Evolutionary conservation across 2,888 invertebrate species (phyloP), one percentile per base, ranked within the genome.

Genomic region (Suillia variegata): DNA sequence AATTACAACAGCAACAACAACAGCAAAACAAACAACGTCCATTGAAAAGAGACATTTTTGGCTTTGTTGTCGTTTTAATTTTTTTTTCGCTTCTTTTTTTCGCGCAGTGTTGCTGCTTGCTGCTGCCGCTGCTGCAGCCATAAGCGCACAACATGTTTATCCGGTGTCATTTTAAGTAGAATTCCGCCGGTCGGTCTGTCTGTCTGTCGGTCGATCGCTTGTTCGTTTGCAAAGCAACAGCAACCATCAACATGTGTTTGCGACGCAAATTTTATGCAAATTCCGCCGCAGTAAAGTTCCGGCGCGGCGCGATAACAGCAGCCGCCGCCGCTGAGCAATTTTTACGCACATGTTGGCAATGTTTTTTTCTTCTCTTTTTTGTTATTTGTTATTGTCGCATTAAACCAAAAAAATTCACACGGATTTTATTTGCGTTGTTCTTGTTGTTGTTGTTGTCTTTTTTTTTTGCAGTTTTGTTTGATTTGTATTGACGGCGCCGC

Each of bases 101-200:
- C n/a, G n/a, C n/a, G n/a, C n/a, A n/a, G n/a, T n/a, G n/a, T n/a
- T n/a, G n/a, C n/a, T n/a, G n/a, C n/a, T n/a, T n/a, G n/a, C n/a
- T n/a, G n/a, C n/a, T n/a, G n/a, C n/a, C n/a, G n/a, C n/a, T n/a
- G n/a, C n/a, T n/a, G n/a, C n/a, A n/a, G 45, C 18, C 20, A 20
- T 4, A 17, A 6, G 31, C 42, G 51, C 52, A 21, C 55, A 55
- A 55, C 59, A 55, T 59, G 59, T 59, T 59, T 59, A 59, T 55
- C 55, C 59, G 55, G 55, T 55, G 59, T 59, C 55, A 55, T 55
- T 55, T 54, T 52, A 34, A 59, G 52, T 33, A 59, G 55, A 50
- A 48, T 24, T n/a, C n/a, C n/a, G n/a, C n/a, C n/a, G n/a, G n/a
- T n/a, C n/a, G n/a, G n/a, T n/a, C n/a, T n/a, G n/a, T n/a, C n/a